Base-by-base conservation (phyloP, 2,113 vertebrate genomes). In the Seriola quinqueradiata region DNA sequence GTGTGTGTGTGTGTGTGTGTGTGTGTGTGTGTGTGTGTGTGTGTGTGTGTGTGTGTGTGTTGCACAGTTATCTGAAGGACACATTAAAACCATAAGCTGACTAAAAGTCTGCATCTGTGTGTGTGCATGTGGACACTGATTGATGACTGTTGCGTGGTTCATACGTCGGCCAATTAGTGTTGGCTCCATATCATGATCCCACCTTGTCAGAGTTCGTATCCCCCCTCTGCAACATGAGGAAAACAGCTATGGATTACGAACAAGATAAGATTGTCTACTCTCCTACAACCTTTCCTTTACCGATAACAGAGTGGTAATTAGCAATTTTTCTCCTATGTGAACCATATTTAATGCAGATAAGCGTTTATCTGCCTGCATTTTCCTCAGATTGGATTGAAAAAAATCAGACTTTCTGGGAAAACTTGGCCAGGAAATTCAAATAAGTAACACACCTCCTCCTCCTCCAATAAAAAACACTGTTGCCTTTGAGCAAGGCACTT, bases 231-330 rank as follows among this genome's bases (percentile, higher is more conserved):
- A 70, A 64, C 68, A n/a, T 36, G 77, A 89, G 81, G 81, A 75
- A 90, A 83, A 72, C 58, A 8, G 57, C 44, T 14, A 25, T 0
- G 40, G 46, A 88, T 81, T 71, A 87, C 74, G 61, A 87, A 77
- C 81, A 46, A 75, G 91, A 95, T 94, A 94, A 94, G 92, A 94
- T 92, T 94, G 92, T 94, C 64, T 38, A 23, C 23, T 36, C 28
- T 67, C 50, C 61, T 25, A 68, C 38, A 25, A 68, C 32, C 75
- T 89, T 90, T 92, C 84, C 85, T 86, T 46, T 19, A 2, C 81
- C 77, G 87, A 89, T 90, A 93, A 85, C 75, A 4, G 40, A 14
- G 54, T 5, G 38, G 23, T 60, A 50, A n/a, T 75, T 78, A 25
- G 71, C 48, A 48, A 32, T 21, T 77, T 69, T 80, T 63, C 66